Conservation (phyloP, 2,888 invertebrate genomes). For the Pristionchus exspectatus region DNA sequence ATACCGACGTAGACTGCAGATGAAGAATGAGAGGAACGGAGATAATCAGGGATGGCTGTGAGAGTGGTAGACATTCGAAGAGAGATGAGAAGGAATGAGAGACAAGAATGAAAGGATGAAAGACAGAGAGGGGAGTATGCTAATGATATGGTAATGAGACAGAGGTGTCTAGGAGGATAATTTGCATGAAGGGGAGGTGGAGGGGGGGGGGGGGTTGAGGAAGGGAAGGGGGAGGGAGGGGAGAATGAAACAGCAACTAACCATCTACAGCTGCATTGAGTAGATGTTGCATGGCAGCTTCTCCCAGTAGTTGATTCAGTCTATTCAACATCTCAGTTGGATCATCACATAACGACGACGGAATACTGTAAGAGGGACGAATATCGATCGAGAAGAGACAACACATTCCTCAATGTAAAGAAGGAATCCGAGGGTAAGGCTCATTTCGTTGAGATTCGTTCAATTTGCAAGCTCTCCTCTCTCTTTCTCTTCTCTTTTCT, state of each 20-base stretch:
- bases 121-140: background rate
- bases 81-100: background rate
- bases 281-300: conserved; percentile 31
- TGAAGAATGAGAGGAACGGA: background rate
- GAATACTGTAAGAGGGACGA: conserved; percentile 27
- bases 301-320: conserved; percentile 36
- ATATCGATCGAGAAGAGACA: background rate
- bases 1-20: conserved; percentile 27
- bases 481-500: conserved; percentile 23
- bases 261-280: background rate
- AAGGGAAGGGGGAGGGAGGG: background rate
- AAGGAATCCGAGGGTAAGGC: background rate
- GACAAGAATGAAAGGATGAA: background rate
- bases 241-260: background rate
- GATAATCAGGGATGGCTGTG: background rate
- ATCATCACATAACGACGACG: conserved; percentile 19
- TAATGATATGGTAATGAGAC: background rate
- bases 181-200: background rate
- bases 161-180: background rate
- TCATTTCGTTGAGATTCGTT: conserved; percentile 44
- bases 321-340: conserved; percentile 37
- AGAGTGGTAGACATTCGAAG: background rate
- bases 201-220: background rate
- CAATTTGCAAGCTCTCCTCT: conserved; percentile 37
- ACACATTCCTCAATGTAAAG: background rate